Evolutionary conservation across 2,797 vertebrate genomes (phyloP), one percentile per base, ranked within the genome.

Genomic region (Avahi laniger): DNA sequence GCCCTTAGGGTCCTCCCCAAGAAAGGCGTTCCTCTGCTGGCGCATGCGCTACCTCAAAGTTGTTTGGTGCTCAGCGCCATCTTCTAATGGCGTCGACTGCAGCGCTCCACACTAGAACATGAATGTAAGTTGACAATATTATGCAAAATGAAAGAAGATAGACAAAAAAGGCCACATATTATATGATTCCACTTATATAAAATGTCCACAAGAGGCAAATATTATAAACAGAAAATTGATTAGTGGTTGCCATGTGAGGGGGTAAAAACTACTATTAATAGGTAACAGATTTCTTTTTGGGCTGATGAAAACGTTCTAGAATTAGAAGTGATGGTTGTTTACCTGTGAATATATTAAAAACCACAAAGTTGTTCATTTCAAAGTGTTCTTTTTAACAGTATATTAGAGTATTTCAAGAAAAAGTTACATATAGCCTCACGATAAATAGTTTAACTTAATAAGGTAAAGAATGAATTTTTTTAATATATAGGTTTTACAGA

Each of bases 251-350:
- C 26, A 80, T 4, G 46, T 10, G 2, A 33, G 2, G 5, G 6
- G 15, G 17, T 46, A 9, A 5, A 4, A 0, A 0, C 2, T 26
- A 54, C 11, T 33, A 15, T 5, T 24, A 11, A 59, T 48, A 8
- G 30, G 22, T 46, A 22, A 5, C 35, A 38, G 17, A 0, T 61
- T 70, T 54, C 15, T 38, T 93, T 33, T 4, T 4, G 38, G 26
- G 3, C 18, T 38, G 17, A 38, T 59, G 13, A 38, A 78, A 69
- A 48, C 12, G 1, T 57, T 46, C 3, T 65, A 46, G 24, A 73
- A 43, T 54, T 63, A 54, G 12, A 24, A 26, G 11, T 33, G 3
- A 67, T 26, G 15, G 1, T 15, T 48, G 14, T 28, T 65, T 57
- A 86, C 22, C 20, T 57, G 48, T 75, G 22, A 81, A 59, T 35